phyloP scores from a whole-genome alignment of 2,113 vertebrate genomes.

The Brevimyrus niger region DNA sequence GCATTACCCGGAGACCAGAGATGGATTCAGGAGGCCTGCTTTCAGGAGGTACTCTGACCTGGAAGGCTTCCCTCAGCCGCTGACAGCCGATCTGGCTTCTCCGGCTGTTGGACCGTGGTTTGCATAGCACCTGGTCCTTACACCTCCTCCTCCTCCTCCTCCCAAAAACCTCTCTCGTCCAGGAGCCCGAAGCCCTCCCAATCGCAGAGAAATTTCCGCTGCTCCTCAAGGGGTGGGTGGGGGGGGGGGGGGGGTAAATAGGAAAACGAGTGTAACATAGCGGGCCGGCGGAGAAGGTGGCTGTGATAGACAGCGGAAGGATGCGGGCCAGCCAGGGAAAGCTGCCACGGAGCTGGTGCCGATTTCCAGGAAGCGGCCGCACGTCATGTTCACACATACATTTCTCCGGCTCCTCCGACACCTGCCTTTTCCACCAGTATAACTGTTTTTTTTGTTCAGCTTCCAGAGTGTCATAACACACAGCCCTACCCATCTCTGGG shows the following conservation, averaged over 20 bases:
- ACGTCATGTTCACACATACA: neutral
- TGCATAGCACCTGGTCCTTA: neutral
- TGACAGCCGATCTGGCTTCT: neutral
- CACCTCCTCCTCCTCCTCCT: neutral
- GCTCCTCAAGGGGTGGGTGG: neutral
- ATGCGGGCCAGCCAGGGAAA: conserved; percentile 27
- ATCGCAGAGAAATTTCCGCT: conserved; percentile 23
- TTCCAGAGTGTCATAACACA: neutral
- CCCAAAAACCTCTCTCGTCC: neutral
- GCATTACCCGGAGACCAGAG: neutral
- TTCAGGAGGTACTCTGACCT: neutral
- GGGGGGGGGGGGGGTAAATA: conserved; percentile 27
- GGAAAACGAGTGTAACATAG: conserved; percentile 34
- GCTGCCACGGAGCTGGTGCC: conserved; percentile 22
- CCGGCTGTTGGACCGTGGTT: neutral
- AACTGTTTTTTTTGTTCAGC: neutral
- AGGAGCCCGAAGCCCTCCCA: conserved; percentile 3
- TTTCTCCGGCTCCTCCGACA: conserved; percentile 8
- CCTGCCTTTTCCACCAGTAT: neutral
- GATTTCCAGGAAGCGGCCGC: conserved; percentile 21
- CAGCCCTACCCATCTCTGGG: neutral
- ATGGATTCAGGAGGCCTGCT: neutral
- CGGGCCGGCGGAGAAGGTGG: conserved; percentile 36
- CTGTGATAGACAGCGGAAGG: conserved; percentile 31
- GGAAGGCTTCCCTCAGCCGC: neutral